Conservation (phyloP, 2,888 invertebrate genomes). For the Tanytarsus gracilentus region DNA sequence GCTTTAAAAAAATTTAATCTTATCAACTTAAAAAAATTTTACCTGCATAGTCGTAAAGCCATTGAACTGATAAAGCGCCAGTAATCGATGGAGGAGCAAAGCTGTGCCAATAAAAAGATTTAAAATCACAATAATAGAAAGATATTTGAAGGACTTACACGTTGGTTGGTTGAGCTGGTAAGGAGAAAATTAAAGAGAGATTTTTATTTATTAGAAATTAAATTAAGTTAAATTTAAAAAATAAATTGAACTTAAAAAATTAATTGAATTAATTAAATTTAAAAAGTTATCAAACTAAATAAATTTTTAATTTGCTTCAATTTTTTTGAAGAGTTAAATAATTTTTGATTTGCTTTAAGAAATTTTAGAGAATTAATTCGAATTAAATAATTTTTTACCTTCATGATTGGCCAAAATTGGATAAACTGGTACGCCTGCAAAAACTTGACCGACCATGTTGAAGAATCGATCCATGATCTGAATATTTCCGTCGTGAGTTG, state of each 20-base stretch:
- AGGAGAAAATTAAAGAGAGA: not conserved
- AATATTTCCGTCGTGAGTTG: constrained; percentile 55
- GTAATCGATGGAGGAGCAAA: constrained; percentile 51
- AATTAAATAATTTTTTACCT: constrained; percentile 45
- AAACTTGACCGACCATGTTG: constrained; percentile 46
- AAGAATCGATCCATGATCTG: constrained; percentile 49
- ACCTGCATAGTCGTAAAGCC: constrained; percentile 59
- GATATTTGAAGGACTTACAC: constrained; percentile 2
- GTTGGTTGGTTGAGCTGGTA: constrained; percentile 12
- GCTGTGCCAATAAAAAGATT: constrained; percentile 39
- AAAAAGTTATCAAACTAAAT: no score
- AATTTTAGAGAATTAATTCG: no score
- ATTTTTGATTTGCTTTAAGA: no score
- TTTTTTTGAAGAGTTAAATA: no score
- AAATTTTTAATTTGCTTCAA: no score
- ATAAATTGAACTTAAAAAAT: no score
- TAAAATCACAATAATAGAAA: not conserved
- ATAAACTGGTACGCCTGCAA: constrained; percentile 55
- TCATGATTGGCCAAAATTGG: constrained; percentile 78
- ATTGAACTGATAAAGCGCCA: constrained; percentile 50
- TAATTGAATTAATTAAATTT: no score
- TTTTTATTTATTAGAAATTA: not conserved
- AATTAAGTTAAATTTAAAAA: not conserved
- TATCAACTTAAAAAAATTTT: not conserved
- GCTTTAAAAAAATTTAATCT: not conserved